Conservation (phyloP, 1,140 invertebrate species). For the Drosophila persimilis region DNA sequence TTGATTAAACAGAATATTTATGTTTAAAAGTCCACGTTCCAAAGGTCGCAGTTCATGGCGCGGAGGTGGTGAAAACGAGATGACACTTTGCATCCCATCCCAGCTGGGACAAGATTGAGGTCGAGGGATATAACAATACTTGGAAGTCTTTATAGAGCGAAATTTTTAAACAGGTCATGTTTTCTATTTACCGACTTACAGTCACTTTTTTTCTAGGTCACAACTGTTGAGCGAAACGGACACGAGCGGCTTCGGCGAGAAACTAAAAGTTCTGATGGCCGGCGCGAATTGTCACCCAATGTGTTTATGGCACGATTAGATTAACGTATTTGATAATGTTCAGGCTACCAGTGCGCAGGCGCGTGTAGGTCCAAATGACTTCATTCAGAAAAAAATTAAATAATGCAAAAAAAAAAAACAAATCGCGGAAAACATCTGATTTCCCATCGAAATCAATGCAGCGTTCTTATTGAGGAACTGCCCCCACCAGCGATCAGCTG, state of each 20-base stretch:
- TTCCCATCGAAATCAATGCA: conserved; percentile 4
- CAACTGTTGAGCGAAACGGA: conserved; percentile 20
- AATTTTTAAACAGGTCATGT: conserved; percentile 6
- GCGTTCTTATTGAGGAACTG: no score
- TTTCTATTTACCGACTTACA: conserved; percentile 21
- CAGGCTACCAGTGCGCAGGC: conserved; percentile 50
- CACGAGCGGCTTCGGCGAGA: conserved; percentile 51
- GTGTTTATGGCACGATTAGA: conserved; percentile 60
- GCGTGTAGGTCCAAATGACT: conserved; percentile 19
- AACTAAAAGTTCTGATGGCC: conserved; percentile 17
- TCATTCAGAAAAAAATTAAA: conserved; percentile 22
- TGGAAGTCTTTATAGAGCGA: conserved; percentile 1
- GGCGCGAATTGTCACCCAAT: conserved; percentile 17
- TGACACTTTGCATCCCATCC: neutral
- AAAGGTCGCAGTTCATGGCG: conserved; percentile 59
- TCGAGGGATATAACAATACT: neutral
- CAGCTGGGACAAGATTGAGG: neutral
- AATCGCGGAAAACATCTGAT: conserved; percentile 1
- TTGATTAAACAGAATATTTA: conserved; percentile 40
- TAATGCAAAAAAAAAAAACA: neutral
- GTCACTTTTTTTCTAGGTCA: conserved; percentile 20
- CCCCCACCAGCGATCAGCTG: no score
- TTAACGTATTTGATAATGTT: conserved; percentile 59
- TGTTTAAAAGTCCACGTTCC: conserved; percentile 51
- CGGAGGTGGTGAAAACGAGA: conserved; percentile 1